Evolutionary conservation across 1,140 invertebrate species (phyloP).

Genomic region (Pseudomyrmex sp.): DNA sequence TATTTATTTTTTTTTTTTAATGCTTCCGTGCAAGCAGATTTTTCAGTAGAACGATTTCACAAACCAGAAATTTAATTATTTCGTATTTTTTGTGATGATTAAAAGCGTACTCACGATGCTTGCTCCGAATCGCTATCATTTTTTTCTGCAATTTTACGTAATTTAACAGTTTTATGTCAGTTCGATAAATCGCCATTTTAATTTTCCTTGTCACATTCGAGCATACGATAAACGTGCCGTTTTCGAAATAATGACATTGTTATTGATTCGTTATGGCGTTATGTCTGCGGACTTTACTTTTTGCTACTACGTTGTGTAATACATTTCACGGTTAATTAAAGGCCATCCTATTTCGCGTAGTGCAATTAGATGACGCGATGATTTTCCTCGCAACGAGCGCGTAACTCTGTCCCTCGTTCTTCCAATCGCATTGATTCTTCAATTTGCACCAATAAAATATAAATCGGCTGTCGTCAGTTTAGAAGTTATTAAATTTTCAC

Average conservation of each 20-base stretch:
- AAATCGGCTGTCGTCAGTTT: constrained; percentile 26
- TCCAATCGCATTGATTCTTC: constrained; percentile 40
- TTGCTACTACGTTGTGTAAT: constrained; percentile 38
- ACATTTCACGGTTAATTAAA: constrained; percentile 48
- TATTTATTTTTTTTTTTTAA: no score
- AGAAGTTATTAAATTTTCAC: constrained; percentile 37
- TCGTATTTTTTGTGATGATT: no score
- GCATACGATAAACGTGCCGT: not conserved
- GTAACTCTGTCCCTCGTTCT: not conserved
- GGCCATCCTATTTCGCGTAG: constrained; percentile 26
- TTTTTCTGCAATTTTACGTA: constrained; percentile 3
- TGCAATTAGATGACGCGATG: constrained; percentile 58
- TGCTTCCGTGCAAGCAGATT: no score
- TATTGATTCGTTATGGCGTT: not conserved
- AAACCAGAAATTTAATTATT: no score
- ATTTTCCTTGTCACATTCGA: not conserved
- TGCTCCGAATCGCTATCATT: not conserved
- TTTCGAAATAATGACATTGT: constrained; percentile 17
- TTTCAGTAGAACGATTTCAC: no score
- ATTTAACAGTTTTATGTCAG: not conserved
- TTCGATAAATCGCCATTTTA: constrained; percentile 19
- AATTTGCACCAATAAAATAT: constrained; percentile 33
- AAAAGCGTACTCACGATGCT: no score
- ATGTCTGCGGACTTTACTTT: not conserved
- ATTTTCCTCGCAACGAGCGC: constrained; percentile 25